Conservation (phyloP, 1,140 invertebrate species). For the Lordiphosa mommai region DNA sequence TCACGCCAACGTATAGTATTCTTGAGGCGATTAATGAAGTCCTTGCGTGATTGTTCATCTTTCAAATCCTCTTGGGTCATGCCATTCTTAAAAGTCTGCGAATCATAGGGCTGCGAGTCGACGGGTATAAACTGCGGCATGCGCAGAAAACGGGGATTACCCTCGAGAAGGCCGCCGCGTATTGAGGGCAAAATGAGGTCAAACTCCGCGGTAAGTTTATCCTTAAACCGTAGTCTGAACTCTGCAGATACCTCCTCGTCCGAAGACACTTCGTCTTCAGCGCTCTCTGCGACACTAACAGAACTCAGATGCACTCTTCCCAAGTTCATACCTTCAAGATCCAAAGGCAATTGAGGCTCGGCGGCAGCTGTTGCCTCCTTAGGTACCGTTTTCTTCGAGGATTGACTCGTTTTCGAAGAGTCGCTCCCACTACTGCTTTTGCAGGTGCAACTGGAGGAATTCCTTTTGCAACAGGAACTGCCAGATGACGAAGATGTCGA, state of each 20-base stretch:
- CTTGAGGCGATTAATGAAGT: constrained; percentile 27
- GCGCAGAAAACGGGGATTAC: constrained; percentile 7
- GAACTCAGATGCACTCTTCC: too few species aligned
- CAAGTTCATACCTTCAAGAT: too few species aligned
- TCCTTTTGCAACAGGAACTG: too few species aligned
- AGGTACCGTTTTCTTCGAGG: too few species aligned
- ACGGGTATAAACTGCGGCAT: constrained; percentile 35
- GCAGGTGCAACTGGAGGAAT: too few species aligned
- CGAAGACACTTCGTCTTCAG: not conserved
- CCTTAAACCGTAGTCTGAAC: not conserved
- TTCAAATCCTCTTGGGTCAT: constrained; percentile 13
- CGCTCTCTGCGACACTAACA: too few species aligned
- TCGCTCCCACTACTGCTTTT: too few species aligned
- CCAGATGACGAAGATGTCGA: too few species aligned
- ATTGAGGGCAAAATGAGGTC: constrained; percentile 15
- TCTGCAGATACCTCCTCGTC: not conserved
- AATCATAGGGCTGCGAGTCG: constrained; percentile 4
- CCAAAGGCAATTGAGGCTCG: too few species aligned
- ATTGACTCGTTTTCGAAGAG: too few species aligned
- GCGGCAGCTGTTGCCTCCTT: too few species aligned
- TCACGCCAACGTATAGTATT: constrained; percentile 42
- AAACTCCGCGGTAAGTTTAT: constrained; percentile 23
- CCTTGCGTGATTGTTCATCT: constrained; percentile 7
- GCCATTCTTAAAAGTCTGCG: not conserved
- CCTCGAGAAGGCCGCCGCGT: not conserved